Base-by-base conservation (phyloP, 2,113 vertebrate genomes). In the Sander lucioperca region DNA sequence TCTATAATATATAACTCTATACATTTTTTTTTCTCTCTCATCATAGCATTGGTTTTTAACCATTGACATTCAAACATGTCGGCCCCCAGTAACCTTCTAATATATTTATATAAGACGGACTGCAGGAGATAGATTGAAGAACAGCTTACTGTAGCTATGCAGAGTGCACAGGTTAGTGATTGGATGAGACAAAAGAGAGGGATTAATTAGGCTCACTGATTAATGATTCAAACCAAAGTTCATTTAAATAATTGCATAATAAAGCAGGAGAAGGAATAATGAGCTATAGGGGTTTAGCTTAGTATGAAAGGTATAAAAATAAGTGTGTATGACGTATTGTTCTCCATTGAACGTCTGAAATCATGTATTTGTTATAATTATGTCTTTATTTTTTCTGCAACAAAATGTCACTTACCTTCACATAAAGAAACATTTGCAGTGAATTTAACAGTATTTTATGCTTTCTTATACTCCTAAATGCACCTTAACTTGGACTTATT, bases 171-270 rank as follows among this genome's bases (percentile, higher is more conserved):
- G 64, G 77, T 75, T 59, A 53, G 71, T 65, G 72, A 76, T 33
- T 75, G 58, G 59, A 80, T 65, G 33, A 80, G 66, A 71, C 33
- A 53, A 70, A 71, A 45, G 72, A 74, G 59, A 80, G 59, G 64
- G 77, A 71, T 80, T 80, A 75, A 85, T 76, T 65, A 76, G 71
- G 15, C 23, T 45, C 51, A 58, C 58, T 76, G 83, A 80, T 59
- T 71, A 45, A 80, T 76, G 77, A 84, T 75, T 57, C 51, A 64
- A 75, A 69, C 18, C 64, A 58, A 61, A 70, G 77, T 53, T 74
- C 76, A 70, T 5, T 64, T 21, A 51, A 50, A 45, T 80, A 79
- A 84, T 75, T 79, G 71, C 75, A 80, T 84, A 84, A 84, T 79
- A 75, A 79, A 75, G 39, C 64, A 69, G 56, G 56, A 57, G 70